phyloP scores from a whole-genome alignment of 2,113 vertebrate genomes.

The Menidia beryllina region DNA sequence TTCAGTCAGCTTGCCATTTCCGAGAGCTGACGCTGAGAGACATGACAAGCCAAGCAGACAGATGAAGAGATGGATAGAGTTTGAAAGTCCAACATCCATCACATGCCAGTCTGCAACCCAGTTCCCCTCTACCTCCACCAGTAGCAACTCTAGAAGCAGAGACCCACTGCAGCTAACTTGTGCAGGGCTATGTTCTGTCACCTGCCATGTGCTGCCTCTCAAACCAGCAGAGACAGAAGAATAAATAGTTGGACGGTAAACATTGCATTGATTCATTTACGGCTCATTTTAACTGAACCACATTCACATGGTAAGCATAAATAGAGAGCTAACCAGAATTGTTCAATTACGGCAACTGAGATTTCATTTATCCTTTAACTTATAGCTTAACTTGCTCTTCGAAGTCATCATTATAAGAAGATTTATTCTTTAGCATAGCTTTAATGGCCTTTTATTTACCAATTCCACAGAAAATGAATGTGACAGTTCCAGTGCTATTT shows the following conservation, averaged over 20 bases:
- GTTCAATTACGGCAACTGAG: not conserved
- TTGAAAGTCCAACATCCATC: slow-evolving; percentile 73
- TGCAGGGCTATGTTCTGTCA: slow-evolving; percentile 54
- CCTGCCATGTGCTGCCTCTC: slow-evolving; percentile 58
- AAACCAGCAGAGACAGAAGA: slow-evolving; percentile 47
- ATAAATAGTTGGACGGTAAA: slow-evolving; percentile 17
- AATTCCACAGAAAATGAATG: slow-evolving; percentile 36
- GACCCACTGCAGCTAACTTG: slow-evolving; percentile 29
- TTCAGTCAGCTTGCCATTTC: slow-evolving; percentile 59
- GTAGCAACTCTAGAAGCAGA: slow-evolving; percentile 4
- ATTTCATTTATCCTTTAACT: not conserved
- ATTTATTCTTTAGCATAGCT: slow-evolving; percentile 40
- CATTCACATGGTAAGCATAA: slow-evolving; percentile 1
- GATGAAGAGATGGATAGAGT: slow-evolving; percentile 62
- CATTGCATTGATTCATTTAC: slow-evolving; percentile 7
- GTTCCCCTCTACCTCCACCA: slow-evolving; percentile 33
- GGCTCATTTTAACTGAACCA: not conserved
- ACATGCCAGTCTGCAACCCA: slow-evolving; percentile 50
- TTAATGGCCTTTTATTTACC: slow-evolving; percentile 60
- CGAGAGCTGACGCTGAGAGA: slow-evolving; percentile 57
- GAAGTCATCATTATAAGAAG: slow-evolving; percentile 25
- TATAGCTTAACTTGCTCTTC: not conserved
- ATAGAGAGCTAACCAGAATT: slow-evolving; percentile 7
- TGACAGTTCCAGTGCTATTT: slow-evolving; percentile 39
- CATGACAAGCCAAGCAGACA: slow-evolving; percentile 60